These are phyloP conservation scores for Cotesia chilonis DNA, from an alignment of 1,140 invertebrate species.

Conservation along the genomic window DNA sequence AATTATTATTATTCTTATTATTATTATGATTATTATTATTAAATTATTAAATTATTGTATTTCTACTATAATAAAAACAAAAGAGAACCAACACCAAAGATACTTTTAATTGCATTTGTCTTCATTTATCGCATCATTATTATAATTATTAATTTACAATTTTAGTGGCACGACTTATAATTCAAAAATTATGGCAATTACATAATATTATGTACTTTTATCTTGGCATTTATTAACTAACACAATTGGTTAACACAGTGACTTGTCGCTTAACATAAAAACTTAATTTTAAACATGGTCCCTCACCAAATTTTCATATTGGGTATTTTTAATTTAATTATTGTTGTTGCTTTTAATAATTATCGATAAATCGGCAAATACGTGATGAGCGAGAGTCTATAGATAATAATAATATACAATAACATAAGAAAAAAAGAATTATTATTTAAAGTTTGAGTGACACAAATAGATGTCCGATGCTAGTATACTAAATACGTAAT, in stretches of 20 bases:
- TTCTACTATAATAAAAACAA: slow-evolving; percentile 31
- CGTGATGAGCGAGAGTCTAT: slow-evolving; percentile 2
- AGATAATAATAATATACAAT: slow-evolving; percentile 2
- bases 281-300: slow-evolving; percentile 47
- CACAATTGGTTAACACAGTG: background rate
- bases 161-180: no score
- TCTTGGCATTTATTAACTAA: slow-evolving; percentile 5
- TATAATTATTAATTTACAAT: no score
- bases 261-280: slow-evolving; percentile 43
- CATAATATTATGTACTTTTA: slow-evolving; percentile 6
- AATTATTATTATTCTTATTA: background rate
- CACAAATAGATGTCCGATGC: slow-evolving; percentile 10
- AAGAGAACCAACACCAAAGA: slow-evolving; percentile 63
- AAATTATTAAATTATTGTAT: background rate
- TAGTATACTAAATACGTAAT: slow-evolving; percentile 10
- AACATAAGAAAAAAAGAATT: no score
- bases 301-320: slow-evolving; percentile 46
- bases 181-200: no score
- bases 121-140: background rate
- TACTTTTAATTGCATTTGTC: slow-evolving; percentile 16
- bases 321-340: slow-evolving; percentile 2
- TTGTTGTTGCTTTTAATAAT: slow-evolving; percentile 14
- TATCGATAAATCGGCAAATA: slow-evolving; percentile 2
- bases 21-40: slow-evolving; percentile 2
- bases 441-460: slow-evolving; percentile 15